Percentiles rank a stretch among this genome's conserved stretches.
phyloP scores from a whole-genome alignment of 2,113 vertebrate species.

The Meleagris gallopavo region DNA sequence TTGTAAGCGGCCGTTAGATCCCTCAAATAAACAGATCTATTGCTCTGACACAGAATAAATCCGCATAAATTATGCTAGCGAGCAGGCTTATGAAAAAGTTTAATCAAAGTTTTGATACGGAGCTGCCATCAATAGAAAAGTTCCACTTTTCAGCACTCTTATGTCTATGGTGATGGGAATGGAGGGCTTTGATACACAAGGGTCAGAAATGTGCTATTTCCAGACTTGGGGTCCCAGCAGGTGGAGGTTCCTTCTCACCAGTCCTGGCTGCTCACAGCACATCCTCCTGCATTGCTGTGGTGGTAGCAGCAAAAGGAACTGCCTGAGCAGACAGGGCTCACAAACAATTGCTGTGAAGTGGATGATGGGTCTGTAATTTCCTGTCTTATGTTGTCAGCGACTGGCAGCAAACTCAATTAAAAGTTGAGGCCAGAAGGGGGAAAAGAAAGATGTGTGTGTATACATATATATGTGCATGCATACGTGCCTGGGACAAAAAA shows the following conservation, averaged over 20 bases:
- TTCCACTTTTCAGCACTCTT: neutral
- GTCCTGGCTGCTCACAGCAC: too few relatives aligned
- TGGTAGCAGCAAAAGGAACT: too few relatives aligned
- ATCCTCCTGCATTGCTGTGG: neutral
- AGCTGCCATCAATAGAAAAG: slow-evolving; percentile 63
- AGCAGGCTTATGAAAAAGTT: slow-evolving; percentile 62
- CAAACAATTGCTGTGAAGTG: neutral
- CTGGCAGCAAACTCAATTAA: neutral
- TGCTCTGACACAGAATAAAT: slow-evolving; percentile 63
- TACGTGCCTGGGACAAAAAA: neutral
- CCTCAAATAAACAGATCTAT: slow-evolving; percentile 76
- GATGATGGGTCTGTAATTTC: neutral
- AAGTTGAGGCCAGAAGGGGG: neutral
- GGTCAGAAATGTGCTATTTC: neutral
- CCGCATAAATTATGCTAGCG: slow-evolving; percentile 69
- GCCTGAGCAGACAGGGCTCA: neutral
- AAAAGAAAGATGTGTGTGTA: neutral
- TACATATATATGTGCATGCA: too few relatives aligned
- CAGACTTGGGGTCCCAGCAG: neutral
- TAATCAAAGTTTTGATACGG: slow-evolving; percentile 57
- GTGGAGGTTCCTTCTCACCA: neutral
- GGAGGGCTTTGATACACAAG: neutral
- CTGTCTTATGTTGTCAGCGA: neutral
- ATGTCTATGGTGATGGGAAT: neutral
- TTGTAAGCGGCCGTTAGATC: slow-evolving; percentile 57